These are phyloP conservation scores for Luehdorfia chinensis DNA, from an alignment of 1,140 invertebrate genomes.

Conservation along the genomic window DNA sequence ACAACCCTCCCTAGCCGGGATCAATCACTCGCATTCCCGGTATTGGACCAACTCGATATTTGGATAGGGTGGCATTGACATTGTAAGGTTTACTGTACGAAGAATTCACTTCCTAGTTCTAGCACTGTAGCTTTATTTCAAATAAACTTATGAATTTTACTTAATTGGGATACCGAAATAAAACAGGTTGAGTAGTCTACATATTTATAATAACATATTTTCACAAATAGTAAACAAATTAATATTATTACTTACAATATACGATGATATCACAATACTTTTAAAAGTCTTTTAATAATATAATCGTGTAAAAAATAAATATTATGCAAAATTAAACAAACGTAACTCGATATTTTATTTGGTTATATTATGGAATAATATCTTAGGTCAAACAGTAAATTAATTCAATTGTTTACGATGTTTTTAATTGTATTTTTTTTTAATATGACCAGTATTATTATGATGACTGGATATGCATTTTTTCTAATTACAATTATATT, in stretches of 20 bases:
- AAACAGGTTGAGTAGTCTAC: constrained; percentile 48
- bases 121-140: neutral
- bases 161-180: constrained; percentile 27
- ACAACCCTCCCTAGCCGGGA: constrained; percentile 50
- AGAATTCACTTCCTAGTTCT: constrained; percentile 11
- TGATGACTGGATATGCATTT: too few relatives aligned
- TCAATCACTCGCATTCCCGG: constrained; percentile 56
- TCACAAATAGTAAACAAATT: constrained; percentile 44
- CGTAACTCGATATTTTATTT: too few relatives aligned
- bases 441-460: too few relatives aligned
- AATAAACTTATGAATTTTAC: too few relatives aligned
- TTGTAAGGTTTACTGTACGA: constrained; percentile 8
- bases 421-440: too few relatives aligned
- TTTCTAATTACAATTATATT: too few relatives aligned
- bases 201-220: constrained; percentile 57
- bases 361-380: too few relatives aligned
- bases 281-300: constrained; percentile 45
- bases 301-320: constrained; percentile 18
- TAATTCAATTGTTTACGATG: too few relatives aligned
- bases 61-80: constrained; percentile 18
- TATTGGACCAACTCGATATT: constrained; percentile 34
- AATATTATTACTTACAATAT: constrained; percentile 48
- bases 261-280: constrained; percentile 71
- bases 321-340: constrained; percentile 1
- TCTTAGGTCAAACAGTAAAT: too few relatives aligned